Base-by-base conservation (phyloP, 2,888 invertebrate genomes). In the Phrixothrix hirtus region DNA sequence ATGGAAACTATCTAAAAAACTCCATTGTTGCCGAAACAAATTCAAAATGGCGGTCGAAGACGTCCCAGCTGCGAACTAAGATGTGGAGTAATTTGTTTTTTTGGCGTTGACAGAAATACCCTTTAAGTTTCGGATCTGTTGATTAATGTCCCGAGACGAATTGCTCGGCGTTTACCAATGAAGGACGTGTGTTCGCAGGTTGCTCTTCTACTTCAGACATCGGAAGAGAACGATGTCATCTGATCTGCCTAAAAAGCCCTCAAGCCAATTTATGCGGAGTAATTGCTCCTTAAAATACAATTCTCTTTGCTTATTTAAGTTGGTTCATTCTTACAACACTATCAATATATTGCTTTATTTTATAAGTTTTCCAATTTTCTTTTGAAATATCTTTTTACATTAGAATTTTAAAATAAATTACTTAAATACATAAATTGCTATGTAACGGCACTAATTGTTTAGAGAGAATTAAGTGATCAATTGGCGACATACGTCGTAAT, bases 1-100 rank as follows among this genome's bases (percentile, higher is more conserved):
- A 68, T 67, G 67, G 68, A 60, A 65, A 70, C 68, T 59, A 60
- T 51, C 55, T 61, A 68, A 71, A 70, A 71, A 68, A 51, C 67
- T 61, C 72, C 70, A 72, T 72, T 72, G 72, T 72, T 67, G 71
- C 66, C 65, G 62, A 69, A 70, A 69, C 71, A 65, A 72, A 72
- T 73, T 72, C 72, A 73, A 73, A 71, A 72, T 72, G 73, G 72
- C 71, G 64, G 63, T 55, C 63, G 59, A 63, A 60, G 68, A 68
- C 68, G 67, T 67, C 65, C 66, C 67, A 65, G 62, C 62, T 63
- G 62, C 59, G 61, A 66, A 69, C 66, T 63, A 63, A 66, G 69
- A 68, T 67, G 68, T 66, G 65, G 68, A 68, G 70, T 71, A 71
- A 71, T 72, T 71, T 69, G 66, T 65, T 69, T 69, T 71, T 71